These are phyloP conservation scores for Teleopsis dalmanni DNA, from an alignment of 1,140 invertebrate genomes.

Conservation along the genomic window DNA sequence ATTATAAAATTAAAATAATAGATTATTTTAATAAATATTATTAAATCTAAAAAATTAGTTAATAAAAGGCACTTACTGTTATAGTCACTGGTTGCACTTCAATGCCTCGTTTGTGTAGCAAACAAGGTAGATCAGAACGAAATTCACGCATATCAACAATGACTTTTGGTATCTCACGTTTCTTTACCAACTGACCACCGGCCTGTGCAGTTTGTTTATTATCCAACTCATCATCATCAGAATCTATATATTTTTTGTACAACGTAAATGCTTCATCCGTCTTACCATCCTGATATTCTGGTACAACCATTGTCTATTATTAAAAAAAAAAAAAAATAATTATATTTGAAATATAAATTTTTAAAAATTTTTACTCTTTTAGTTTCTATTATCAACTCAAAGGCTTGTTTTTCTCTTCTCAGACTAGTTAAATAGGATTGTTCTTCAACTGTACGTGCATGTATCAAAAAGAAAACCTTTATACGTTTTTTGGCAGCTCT, in stretches of 20 bases:
- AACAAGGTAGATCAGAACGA: slow-evolving; percentile 86
- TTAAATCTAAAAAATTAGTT: slow-evolving; percentile 6
- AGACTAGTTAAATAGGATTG: slow-evolving; percentile 88
- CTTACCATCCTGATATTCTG: slow-evolving; percentile 84
- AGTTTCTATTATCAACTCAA: slow-evolving; percentile 83
- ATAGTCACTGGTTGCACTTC: slow-evolving; percentile 89
- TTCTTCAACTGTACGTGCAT: slow-evolving; percentile 87
- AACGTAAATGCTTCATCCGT: slow-evolving; percentile 59
- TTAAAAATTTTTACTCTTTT: slow-evolving; percentile 64
- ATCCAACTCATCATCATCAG: slow-evolving; percentile 22
- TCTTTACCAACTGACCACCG: slow-evolving; percentile 45
- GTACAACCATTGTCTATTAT: slow-evolving; percentile 79
- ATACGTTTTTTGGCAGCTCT: slow-evolving; percentile 51
- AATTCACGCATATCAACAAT: slow-evolving; percentile 99
- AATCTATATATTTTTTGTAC: slow-evolving; percentile 43
- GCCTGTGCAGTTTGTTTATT: slow-evolving; percentile 59
- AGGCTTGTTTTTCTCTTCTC: slow-evolving; percentile 86
- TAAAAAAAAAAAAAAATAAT: slow-evolving; percentile 18
- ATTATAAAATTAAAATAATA: too few species aligned
- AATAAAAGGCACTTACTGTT: slow-evolving; percentile 49
- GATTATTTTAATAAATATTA: too few species aligned
- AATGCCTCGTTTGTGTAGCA: slow-evolving; percentile 88
- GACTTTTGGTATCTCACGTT: slow-evolving; percentile 50
- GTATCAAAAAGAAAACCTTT: slow-evolving; percentile 83
- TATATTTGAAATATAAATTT: neutral